phyloP scores from a whole-genome alignment of 2,797 vertebrate species.

The Amniataba percoides region DNA sequence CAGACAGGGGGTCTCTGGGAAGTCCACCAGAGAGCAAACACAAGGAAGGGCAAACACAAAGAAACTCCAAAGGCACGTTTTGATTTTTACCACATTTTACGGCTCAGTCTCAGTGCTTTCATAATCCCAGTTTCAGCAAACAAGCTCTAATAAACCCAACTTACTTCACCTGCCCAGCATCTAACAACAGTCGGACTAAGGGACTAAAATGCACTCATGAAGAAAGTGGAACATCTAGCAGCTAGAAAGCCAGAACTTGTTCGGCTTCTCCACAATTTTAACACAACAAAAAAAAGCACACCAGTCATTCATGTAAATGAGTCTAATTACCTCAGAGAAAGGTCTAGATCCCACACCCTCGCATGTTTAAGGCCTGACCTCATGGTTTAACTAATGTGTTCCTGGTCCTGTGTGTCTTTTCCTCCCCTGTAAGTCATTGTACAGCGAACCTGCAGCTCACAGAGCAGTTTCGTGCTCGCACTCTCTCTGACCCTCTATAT shows the following conservation, averaged over 20 bases:
- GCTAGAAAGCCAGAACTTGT: not conserved
- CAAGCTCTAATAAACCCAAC: not conserved
- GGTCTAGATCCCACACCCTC: not conserved
- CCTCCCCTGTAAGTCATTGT: not conserved
- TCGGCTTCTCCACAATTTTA: no score
- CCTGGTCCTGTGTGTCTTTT: not conserved
- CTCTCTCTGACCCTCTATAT: conserved; percentile 26
- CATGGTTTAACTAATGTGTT: conserved; percentile 1
- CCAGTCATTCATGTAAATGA: not conserved
- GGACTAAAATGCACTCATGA: accelerated
- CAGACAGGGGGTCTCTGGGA: no score
- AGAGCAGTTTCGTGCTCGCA: not conserved
- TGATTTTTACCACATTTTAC: not conserved
- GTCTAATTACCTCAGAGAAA: not conserved
- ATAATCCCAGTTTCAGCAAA: not conserved
- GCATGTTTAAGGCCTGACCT: conserved; percentile 2
- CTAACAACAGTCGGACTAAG: not conserved
- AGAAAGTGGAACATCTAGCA: not conserved
- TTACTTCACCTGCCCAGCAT: not conserved
- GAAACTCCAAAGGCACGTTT: no score
- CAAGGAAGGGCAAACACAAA: no score
- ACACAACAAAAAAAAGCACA: not conserved
- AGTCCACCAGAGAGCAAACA: no score
- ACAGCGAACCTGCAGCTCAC: not conserved
- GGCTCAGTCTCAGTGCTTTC: not conserved